Base-by-base conservation (phyloP, 2,113 vertebrate species). In the Ursus arctos region DNA sequence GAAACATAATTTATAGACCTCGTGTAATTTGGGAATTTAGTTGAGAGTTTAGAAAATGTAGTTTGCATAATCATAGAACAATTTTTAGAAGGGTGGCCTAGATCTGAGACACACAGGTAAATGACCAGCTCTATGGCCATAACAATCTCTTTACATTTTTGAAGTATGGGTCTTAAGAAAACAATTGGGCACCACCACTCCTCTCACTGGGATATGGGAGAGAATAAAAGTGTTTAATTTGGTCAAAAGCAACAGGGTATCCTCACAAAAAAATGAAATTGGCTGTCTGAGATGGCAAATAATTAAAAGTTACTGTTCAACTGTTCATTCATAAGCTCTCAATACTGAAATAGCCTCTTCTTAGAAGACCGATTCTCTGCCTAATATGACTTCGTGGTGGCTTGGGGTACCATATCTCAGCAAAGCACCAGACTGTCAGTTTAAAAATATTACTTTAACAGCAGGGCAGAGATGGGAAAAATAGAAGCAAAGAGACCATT, bases 171-270 rank as follows among this genome's bases (percentile, higher is more conserved):
- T 49, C 26, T 93, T 63, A 36, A n/a, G 57, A 93, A 65, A 88
- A 80, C 1, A n/a, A 21, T 47, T 12, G 16, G 65, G 18, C 12
- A 61, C 12, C 10, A 15, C 4, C 43, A 80, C 18, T 80, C 13
- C 36, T 40, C 94, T 94, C 33, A 59, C 40, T 74, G 16, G 63
- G 31, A 79, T 22, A 57, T 10, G 5, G 49, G 40, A 93, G 33
- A 81, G 65, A 74, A 85, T 43, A 33, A 71, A 83, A 83, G 4
- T 76, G 53, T 83, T 57, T 91, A 95, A 92, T 77, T 89, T 55
- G 69, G 19, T 51, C 24, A 84, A 80, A 84, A 47, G 2, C 4
- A 94, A 88, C 19, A 80, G 10, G 28, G 28, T 85, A 14, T 28
- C 11, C 51, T 83, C 2, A 55, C n/a, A 94, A 72, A 22, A 22